phyloP scores from a whole-genome alignment of 2,888 invertebrate species.

The Punctoribates punctum region DNA sequence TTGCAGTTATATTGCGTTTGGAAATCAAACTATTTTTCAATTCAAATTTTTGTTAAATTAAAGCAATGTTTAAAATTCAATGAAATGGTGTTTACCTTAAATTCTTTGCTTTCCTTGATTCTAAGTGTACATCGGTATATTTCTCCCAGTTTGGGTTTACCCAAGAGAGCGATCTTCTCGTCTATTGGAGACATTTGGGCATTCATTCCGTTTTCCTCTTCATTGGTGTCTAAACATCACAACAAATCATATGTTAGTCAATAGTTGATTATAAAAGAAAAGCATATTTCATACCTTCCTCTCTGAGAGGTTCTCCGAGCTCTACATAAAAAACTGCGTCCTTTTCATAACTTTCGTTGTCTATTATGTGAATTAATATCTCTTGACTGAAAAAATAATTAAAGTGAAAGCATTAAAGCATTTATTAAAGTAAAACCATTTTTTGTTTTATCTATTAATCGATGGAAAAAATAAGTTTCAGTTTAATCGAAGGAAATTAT shows the following conservation, averaged over 20 bases:
- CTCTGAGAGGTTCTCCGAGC: slow-evolving; percentile 78
- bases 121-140: slow-evolving; percentile 77
- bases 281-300: slow-evolving; percentile 65
- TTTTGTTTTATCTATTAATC: neutral
- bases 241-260: neutral
- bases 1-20: no score
- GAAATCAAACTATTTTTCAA: no score
- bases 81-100: slow-evolving; percentile 68
- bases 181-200: slow-evolving; percentile 22
- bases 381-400: slow-evolving; percentile 69
- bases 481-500: no score
- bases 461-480: no score
- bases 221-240: neutral
- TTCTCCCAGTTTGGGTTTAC: slow-evolving; percentile 86
- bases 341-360: slow-evolving; percentile 97
- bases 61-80: no score
- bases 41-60: no score
- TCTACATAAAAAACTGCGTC: slow-evolving; percentile 89
- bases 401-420: neutral
- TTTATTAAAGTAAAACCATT: neutral
- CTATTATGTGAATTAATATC: slow-evolving; percentile 79
- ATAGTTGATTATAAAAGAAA: neutral
- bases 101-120: slow-evolving; percentile 96
- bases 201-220: neutral
- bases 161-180: slow-evolving; percentile 81